Conservation (phyloP, 2,113 vertebrate species). For the Corythaeola cristata region DNA sequence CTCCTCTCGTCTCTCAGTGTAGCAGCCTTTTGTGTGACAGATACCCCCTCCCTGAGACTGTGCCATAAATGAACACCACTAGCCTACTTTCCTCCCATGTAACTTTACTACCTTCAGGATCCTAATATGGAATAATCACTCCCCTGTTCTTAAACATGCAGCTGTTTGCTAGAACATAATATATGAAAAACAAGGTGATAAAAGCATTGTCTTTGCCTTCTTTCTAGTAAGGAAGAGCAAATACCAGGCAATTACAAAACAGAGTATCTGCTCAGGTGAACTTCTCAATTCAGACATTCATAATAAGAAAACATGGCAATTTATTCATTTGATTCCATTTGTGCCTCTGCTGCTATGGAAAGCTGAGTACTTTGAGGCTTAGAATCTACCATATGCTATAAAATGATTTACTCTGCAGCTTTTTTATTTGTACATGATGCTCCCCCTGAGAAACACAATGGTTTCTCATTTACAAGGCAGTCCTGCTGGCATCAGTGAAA, state of each 20-base stretch:
- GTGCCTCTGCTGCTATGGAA: slow-evolving; percentile 36
- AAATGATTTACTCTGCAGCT: slow-evolving; percentile 58
- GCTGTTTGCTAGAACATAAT: not conserved
- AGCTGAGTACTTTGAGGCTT: slow-evolving; percentile 32
- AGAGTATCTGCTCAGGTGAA: slow-evolving; percentile 27
- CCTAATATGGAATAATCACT: slow-evolving; percentile 6
- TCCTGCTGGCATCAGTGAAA: slow-evolving; percentile 34
- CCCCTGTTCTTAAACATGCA: not conserved
- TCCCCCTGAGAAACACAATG: slow-evolving; percentile 52
- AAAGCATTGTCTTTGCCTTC: slow-evolving; percentile 37
- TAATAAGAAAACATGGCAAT: slow-evolving; percentile 56
- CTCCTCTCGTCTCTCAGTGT: not conserved
- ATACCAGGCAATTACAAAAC: slow-evolving; percentile 42
- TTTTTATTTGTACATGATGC: slow-evolving; percentile 59
- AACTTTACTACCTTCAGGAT: not conserved
- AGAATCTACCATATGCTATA: slow-evolving; percentile 31
- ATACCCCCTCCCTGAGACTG: not conserved
- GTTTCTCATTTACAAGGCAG: slow-evolving; percentile 52
- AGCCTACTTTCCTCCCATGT: not conserved
- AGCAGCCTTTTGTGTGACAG: not conserved
- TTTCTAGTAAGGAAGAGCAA: slow-evolving; percentile 33
- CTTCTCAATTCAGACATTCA: slow-evolving; percentile 7
- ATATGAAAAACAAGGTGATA: not conserved
- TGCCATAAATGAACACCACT: not conserved
- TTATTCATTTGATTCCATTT: slow-evolving; percentile 51